Conservation (phyloP, 1,140 invertebrate genomes). For the Heliconius congener region DNA sequence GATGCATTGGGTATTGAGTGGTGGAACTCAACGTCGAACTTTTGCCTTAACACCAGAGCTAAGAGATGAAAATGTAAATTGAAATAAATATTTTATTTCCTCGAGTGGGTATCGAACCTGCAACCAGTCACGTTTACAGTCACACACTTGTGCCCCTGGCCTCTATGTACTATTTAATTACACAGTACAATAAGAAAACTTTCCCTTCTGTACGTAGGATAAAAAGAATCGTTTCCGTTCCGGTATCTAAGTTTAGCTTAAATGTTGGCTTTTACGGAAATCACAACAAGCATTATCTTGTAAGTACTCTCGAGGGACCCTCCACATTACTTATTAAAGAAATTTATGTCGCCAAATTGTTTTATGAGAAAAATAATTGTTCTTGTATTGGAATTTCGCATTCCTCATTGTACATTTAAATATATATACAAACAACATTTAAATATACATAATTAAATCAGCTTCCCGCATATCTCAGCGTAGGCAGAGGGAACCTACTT, state of each 20-base stretch:
- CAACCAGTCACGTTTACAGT: too few species aligned
- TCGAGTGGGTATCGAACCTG: too few species aligned
- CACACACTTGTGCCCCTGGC: too few species aligned
- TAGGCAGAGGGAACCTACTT: too few species aligned
- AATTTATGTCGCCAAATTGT: not conserved
- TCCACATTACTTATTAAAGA: not conserved
- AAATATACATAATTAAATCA: not conserved
- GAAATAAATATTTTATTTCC: too few species aligned
- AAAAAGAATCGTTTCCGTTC: not conserved
- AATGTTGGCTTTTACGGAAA: not conserved
- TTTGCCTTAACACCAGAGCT: too few species aligned
- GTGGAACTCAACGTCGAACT: not conserved
- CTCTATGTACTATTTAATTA: not conserved
- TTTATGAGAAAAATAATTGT: not conserved
- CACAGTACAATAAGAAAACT: not conserved
- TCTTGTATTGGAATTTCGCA: not conserved
- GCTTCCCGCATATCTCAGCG: too few species aligned
- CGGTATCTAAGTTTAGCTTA: conserved; percentile 1
- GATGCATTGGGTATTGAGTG: too few species aligned
- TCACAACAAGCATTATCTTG: not conserved
- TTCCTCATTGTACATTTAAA: too few species aligned
- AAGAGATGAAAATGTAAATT: too few species aligned
- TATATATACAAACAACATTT: too few species aligned
- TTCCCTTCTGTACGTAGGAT: not conserved
- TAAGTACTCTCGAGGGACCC: conserved; percentile 14